Evolutionary conservation across 2,888 invertebrate species (phyloP).

Genomic region (Euplexia lucipara): DNA sequence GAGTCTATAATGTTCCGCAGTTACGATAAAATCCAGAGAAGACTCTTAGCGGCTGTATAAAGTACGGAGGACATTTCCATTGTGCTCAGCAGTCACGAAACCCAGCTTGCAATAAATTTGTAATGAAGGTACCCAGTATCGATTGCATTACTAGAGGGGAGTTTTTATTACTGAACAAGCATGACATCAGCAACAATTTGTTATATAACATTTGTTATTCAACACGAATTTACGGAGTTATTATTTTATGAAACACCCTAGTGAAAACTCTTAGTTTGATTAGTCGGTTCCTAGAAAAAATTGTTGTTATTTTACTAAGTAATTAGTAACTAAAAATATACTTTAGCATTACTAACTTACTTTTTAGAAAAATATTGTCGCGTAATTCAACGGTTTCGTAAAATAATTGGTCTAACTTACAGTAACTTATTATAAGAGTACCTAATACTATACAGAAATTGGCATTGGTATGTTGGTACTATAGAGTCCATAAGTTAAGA

Average conservation of each 20-base stretch:
- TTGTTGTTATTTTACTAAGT: conserved; percentile 1
- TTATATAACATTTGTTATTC: conserved; percentile 46
- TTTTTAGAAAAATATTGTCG: background rate
- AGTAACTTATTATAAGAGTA: no score
- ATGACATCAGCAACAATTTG: conserved; percentile 78
- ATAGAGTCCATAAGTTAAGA: conserved; percentile 58
- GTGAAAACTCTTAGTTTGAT: conserved; percentile 13
- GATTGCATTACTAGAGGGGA: conserved; percentile 79
- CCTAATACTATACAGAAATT: conserved; percentile 15
- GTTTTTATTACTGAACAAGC: conserved; percentile 78
- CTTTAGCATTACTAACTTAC: background rate
- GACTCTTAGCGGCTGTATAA: conserved; percentile 62
- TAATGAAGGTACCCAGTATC: conserved; percentile 82
- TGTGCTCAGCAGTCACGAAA: conserved; percentile 73
- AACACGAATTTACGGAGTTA: conserved; percentile 31
- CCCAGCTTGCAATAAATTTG: conserved; percentile 84
- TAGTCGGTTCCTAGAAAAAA: conserved; percentile 25
- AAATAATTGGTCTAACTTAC: no score
- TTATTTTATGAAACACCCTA: conserved; percentile 23
- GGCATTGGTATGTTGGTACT: conserved; percentile 27
- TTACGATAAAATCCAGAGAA: conserved; percentile 65
- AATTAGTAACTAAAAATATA: conserved; percentile 10
- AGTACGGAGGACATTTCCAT: conserved; percentile 71
- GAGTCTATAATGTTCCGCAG: conserved; percentile 20
- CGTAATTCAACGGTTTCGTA: background rate